Base-by-base conservation (phyloP, 2,797 vertebrate species). In the Trachops cirrhosus region DNA sequence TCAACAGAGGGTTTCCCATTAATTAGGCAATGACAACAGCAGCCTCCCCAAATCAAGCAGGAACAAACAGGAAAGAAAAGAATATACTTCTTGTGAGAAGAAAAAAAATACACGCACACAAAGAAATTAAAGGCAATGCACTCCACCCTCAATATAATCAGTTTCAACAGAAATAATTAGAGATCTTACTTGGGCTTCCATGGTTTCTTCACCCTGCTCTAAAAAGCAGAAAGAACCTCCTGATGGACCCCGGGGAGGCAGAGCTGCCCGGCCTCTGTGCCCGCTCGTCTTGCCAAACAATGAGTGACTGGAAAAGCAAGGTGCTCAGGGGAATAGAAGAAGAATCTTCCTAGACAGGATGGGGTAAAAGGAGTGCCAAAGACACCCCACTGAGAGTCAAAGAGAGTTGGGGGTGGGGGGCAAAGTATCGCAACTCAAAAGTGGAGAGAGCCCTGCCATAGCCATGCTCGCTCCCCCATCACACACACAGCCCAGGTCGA, bases 1-100 rank as follows among this genome's bases (percentile, higher is more conserved):
- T 97, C 79, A 93, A 95, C 96, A 97, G 96, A 86, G 96, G 95
- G 87, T 95, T 95, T 98, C 97, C 97, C 97, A 95, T 95, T 98
- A 98, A 98, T 98, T 98, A 98, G 97, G 94, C 89, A 97, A 91
- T 89, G 98, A 98, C 98, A 98, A 77, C 71, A 91, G 97, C 98
- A 98, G 97, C 98, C 98, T 98, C 98, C 98, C 98, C 93, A 95
- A 98, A 97, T 92, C 97, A 95, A 98, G 97, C 94, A 98, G 97
- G 98, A 98, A 97, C 97, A 98, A 97, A 98, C 95, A 97, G 70
- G 74, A 97, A 95, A 96, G 89, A 93, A 93, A 96, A 95, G 90
- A 96, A 91, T 90, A 91, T 46, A 77, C 89, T 95, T 92, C 92
- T 96, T 89, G 70, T 93, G 85, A 22, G 68, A 86, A 26, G 26